Conservation (phyloP, 2,888 invertebrate genomes). For the Altica lythri region DNA sequence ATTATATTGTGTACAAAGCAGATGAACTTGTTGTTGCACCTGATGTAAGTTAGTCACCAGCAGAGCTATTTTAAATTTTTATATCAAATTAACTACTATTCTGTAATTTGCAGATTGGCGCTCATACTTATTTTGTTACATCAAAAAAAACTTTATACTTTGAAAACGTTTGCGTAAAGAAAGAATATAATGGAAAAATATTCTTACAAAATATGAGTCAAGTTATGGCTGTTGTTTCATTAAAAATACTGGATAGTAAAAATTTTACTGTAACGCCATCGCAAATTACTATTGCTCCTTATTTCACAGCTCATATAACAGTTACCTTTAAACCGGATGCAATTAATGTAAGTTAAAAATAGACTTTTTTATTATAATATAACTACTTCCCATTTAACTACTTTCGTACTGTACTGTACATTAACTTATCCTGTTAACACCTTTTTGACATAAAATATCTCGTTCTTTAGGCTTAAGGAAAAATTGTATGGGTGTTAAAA, state of each 20-base stretch:
- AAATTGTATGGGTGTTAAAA: too few species aligned
- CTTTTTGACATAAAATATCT: too few species aligned
- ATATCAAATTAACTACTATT: not conserved
- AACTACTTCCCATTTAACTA: too few species aligned
- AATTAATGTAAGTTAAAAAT: conserved; percentile 55
- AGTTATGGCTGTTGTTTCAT: conserved; percentile 48
- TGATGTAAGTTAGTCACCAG: conserved; percentile 50
- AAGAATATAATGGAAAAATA: conserved; percentile 47
- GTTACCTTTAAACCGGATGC: conserved; percentile 55
- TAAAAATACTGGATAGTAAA: conserved; percentile 39
- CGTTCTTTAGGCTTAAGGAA: too few species aligned
- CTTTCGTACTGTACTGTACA: too few species aligned
- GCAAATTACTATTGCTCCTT: conserved; percentile 50
- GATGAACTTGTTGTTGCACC: conserved; percentile 61
- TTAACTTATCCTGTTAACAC: too few species aligned
- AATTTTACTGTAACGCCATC: conserved; percentile 51
- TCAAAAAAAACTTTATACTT: conserved; percentile 54
- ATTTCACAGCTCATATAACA: conserved; percentile 48
- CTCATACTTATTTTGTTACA: conserved; percentile 51
- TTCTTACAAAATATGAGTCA: conserved; percentile 54
- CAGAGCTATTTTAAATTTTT: too few species aligned
- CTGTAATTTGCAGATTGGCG: conserved; percentile 47
- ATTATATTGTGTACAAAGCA: conserved; percentile 62
- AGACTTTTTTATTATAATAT: too few species aligned
- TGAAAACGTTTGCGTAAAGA: conserved; percentile 52